These are phyloP conservation scores for Imbricaverruca yamaguchii DNA, from an alignment of 2,888 invertebrate species.

Conservation along the genomic window DNA sequence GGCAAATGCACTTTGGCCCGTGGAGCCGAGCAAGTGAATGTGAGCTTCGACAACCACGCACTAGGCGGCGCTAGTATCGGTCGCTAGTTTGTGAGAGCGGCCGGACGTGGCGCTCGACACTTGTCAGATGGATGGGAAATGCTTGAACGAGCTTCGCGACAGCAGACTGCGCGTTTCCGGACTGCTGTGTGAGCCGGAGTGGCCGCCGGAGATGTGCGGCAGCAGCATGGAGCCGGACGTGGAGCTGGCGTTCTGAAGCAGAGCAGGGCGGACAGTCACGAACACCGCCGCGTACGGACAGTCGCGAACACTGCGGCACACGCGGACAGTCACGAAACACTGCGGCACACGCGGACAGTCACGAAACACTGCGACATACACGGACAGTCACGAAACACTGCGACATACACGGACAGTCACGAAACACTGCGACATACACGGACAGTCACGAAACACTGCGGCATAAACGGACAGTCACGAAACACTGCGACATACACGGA, in stretches of 20 bases:
- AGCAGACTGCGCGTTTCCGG: constrained; percentile 7
- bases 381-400: background rate
- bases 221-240: constrained; percentile 5
- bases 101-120: background rate
- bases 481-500: background rate
- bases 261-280: background rate
- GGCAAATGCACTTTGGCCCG: no score
- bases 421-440: background rate
- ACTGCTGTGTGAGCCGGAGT: constrained; percentile 16
- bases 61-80: no score
- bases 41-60: no score
- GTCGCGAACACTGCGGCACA: background rate
- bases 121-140: constrained; percentile 16
- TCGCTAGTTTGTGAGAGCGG: no score
- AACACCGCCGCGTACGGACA: background rate
- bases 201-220: constrained; percentile 1
- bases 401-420: background rate
- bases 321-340: background rate
- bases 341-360: background rate
- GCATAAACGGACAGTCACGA: background rate
- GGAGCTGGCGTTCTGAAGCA: background rate
- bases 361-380: background rate
- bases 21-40: no score
- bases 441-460: background rate
- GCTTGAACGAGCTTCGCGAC: constrained; percentile 8